A percentile compares a stretch with the other conserved stretches of the same genome.
phyloP scores from a whole-genome alignment of 2,888 invertebrate species.

The Thymelicus lineola region DNA sequence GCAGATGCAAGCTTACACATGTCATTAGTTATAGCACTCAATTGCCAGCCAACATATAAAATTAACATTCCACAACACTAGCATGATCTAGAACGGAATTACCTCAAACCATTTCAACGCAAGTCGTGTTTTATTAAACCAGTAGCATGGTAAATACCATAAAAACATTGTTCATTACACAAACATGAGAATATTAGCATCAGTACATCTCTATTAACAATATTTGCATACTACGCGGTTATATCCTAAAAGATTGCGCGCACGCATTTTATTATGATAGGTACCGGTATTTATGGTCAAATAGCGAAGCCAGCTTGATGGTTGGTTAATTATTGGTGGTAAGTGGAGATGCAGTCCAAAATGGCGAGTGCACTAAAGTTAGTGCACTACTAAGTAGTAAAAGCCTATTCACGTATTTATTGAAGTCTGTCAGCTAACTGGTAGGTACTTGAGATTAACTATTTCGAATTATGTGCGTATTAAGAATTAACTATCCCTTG shows the following conservation, averaged over 20 bases:
- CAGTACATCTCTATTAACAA: constrained; percentile 21
- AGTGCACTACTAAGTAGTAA: too few species aligned
- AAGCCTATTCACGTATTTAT: too few species aligned
- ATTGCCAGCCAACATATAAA: too few species aligned
- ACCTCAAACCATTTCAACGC: neutral
- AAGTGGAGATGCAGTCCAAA: too few species aligned
- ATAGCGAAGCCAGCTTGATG: neutral
- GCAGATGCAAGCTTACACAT: neutral
- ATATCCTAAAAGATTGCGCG: neutral
- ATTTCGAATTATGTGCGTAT: too few species aligned
- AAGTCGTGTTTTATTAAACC: neutral
- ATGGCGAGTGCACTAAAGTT: too few species aligned
- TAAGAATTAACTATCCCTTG: too few species aligned
- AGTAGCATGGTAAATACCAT: neutral
- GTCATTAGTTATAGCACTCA: too few species aligned
- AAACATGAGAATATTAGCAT: constrained; percentile 23
- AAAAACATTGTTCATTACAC: constrained; percentile 16
- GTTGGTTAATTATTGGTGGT: too few species aligned
- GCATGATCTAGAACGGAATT: neutral
- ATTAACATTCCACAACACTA: too few species aligned
- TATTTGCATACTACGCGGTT: constrained; percentile 10
- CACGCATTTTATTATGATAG: neutral
- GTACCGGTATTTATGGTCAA: neutral
- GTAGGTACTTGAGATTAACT: too few species aligned
- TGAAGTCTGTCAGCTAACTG: too few species aligned